Evolutionary conservation across 1,140 invertebrate genomes (phyloP), one percentile per base, ranked within the genome.

Genomic region (Scaptomyza hsui): DNA sequence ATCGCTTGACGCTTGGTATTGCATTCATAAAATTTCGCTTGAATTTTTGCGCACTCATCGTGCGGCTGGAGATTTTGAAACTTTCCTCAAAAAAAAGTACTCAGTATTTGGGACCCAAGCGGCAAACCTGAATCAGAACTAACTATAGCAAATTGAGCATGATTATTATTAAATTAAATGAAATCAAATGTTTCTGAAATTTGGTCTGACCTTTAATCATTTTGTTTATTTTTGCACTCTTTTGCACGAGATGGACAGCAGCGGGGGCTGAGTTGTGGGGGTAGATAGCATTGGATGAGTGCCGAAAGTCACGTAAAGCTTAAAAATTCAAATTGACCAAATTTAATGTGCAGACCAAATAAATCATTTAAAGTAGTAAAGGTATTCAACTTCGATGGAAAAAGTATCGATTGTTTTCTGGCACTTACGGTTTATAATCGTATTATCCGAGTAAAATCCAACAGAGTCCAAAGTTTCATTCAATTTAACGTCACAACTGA

Each of bases 111-210:
- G 0, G n/a, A 12, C 9, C 53, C 16, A 48, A 48, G 26, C 7
- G 1, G 3, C 12, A 32, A n/a, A n/a, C n/a, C n/a, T 37, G 26
- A 35, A 60, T 21, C 32, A 51, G 42, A 9, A n/a, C 2, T 0
- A 60, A 75, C 49, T 49, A 32, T 37, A 15, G 13, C 32, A 44
- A 56, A 56, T 72, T 72, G 68, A 39, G 19, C 41, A 72, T 41
- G 62, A 72, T 75, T 72, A 52, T 55, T 75, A 51, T 61, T n/a
- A n/a, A n/a, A n/a, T n/a, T n/a, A n/a, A n/a, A 75, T 64, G 57
- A 59, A 70, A 74, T 70, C 53, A 71, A 71, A 57, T 13, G 59
- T 37, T 64, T 71, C 51, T 71, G 51, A 55, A 53, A 41, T 48
- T 37, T 44, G 26, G 16, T 26, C 59, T 53, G 55, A 67, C 60